Conservation (phyloP, 92 coral and sea anemone genomes). For the Nematostella vectensis region DNA sequence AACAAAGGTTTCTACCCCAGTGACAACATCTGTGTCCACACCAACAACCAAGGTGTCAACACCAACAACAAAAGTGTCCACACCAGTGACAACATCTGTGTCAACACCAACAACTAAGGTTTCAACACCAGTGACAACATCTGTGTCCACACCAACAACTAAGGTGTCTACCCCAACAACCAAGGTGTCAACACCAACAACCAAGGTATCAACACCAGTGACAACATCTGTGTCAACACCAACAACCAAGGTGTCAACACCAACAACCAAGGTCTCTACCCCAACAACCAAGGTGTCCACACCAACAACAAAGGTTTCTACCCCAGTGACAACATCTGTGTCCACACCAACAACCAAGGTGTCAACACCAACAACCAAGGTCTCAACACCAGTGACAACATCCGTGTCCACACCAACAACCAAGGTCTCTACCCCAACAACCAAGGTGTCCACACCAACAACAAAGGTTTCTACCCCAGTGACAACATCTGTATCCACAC, state of each 20-base stretch:
- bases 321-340: conserved; percentile 13
- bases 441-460: conserved; percentile 1
- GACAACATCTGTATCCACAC: background rate
- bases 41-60: background rate
- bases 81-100: conserved; percentile 3
- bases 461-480: background rate
- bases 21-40: background rate
- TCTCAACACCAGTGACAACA: background rate
- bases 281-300: background rate
- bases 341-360: conserved; percentile 12
- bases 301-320: conserved; percentile 1
- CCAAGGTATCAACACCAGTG: background rate
- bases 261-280: background rate
- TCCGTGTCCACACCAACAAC: conserved; percentile 1
- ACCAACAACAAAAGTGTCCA: conserved; percentile 10
- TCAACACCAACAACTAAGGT: background rate
- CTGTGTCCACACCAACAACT: conserved; percentile 13
- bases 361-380: conserved; percentile 4
- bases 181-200: background rate
- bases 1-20: conserved; percentile 11
- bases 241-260: background rate
- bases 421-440: conserved; percentile 1
- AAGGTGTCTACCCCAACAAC: conserved; percentile 8
- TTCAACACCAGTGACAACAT: background rate
- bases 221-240: background rate